Conservation (phyloP, 2,113 vertebrate genomes). For the Charina bottae region DNA sequence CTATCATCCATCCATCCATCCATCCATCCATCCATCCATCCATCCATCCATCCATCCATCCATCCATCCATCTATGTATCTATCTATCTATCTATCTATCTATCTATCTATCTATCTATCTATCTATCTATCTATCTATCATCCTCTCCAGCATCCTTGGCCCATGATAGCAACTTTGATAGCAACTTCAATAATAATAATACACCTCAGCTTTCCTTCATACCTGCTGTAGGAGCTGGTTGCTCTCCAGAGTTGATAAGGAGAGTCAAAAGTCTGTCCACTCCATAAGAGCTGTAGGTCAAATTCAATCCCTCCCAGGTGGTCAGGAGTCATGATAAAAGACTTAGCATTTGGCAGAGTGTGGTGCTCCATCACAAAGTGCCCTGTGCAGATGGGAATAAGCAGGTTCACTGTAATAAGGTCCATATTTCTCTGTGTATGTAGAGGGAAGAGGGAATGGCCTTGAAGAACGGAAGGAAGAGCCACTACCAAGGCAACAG, state of each 20-base stretch:
- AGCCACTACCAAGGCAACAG: not conserved
- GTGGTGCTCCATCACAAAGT: conserved; percentile 95
- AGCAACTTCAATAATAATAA: not conserved
- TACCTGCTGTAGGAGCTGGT: conserved; percentile 98
- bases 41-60: no score
- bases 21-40: not conserved
- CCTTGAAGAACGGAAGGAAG: not conserved
- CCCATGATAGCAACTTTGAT: not conserved
- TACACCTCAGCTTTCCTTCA: not conserved
- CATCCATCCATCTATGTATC: no score
- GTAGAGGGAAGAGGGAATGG: not conserved
- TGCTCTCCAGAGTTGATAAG: conserved; percentile 96
- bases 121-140: not conserved
- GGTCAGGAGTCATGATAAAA: conserved; percentile 88
- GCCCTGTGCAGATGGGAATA: conserved; percentile 75
- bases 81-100: not conserved
- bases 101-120: no score
- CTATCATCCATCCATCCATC: no score
- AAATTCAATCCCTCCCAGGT: conserved; percentile 93
- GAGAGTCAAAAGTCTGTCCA: conserved; percentile 94
- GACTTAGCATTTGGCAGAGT: conserved; percentile 92
- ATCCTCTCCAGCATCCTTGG: not conserved
- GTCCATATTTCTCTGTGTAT: not conserved
- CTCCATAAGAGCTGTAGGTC: conserved; percentile 96
- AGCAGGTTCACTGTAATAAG: not conserved